These are phyloP conservation scores for Podocnemis expansa DNA, from an alignment of 2,113 vertebrate genomes.

Conservation along the genomic window DNA sequence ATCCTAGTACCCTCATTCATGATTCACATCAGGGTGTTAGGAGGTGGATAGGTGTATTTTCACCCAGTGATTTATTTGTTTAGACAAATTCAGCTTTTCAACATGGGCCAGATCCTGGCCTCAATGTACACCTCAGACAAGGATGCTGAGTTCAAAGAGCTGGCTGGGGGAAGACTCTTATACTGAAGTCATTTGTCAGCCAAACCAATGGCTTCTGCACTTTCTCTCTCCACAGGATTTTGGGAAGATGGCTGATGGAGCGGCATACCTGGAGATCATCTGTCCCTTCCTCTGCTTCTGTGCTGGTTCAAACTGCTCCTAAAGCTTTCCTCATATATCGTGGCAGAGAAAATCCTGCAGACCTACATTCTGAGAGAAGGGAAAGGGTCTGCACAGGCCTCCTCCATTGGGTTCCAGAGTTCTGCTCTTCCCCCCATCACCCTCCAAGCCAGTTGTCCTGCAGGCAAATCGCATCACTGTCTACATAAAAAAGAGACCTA, in stretches of 20 bases:
- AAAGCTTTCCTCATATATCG: background rate
- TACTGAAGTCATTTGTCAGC: background rate
- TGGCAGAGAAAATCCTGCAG: background rate
- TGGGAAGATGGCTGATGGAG: background rate
- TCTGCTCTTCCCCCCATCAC: background rate
- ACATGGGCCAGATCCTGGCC: background rate
- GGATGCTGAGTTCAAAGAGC: background rate
- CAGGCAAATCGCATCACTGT: background rate
- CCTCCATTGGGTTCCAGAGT: background rate
- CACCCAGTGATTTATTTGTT: background rate
- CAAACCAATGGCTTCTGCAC: background rate
- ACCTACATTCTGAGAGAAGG: background rate
- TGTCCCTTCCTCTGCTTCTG: background rate
- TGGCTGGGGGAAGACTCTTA: background rate
- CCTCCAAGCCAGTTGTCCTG: background rate
- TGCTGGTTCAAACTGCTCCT: background rate
- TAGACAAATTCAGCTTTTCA: background rate
- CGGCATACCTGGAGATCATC: background rate
- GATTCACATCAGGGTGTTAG: background rate
- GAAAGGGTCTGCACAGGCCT: background rate
- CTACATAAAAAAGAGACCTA: conserved; percentile 4
- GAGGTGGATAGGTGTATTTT: background rate
- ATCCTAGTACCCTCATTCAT: background rate
- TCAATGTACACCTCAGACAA: background rate
- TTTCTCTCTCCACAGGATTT: background rate